Evolutionary conservation across 2,888 invertebrate genomes (phyloP).

Genomic region (Andrena bucephala): DNA sequence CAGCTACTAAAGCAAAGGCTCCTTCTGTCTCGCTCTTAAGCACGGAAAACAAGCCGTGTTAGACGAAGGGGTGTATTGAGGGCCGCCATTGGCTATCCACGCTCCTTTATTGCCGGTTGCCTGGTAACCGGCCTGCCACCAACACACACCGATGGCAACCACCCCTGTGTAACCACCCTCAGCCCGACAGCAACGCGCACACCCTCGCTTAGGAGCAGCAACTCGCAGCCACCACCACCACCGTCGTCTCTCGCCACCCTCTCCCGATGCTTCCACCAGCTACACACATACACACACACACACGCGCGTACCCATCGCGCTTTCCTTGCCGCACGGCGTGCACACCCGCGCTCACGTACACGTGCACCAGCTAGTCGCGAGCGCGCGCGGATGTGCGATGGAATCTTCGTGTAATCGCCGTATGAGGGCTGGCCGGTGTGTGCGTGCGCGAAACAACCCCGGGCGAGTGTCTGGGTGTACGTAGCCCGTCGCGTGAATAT

Average conservation of each 20-base stretch:
- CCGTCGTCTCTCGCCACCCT: conserved; percentile 49
- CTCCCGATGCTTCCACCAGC: conserved; percentile 40
- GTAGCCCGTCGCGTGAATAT: conserved; percentile 63
- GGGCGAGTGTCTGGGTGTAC: conserved; percentile 35
- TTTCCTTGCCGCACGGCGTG: neutral
- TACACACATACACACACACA: conserved; percentile 16
- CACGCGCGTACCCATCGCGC: neutral
- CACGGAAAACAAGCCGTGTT: conserved; percentile 83
- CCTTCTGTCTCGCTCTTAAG: conserved; percentile 81
- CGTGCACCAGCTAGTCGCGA: neutral
- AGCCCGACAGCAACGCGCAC: conserved; percentile 66
- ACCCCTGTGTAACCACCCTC: conserved; percentile 59
- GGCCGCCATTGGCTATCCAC: conserved; percentile 84
- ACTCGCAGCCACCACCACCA: conserved; percentile 61
- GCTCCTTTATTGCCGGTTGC: conserved; percentile 84
- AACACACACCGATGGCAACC: conserved; percentile 74
- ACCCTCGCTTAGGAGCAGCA: conserved; percentile 62
- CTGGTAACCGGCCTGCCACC: conserved; percentile 81
- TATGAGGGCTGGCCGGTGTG: neutral
- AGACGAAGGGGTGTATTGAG: conserved; percentile 83
- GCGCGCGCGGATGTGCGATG: conserved; percentile 46
- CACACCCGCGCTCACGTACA: neutral
- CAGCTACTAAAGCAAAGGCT: conserved; percentile 84
- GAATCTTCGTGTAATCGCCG: conserved; percentile 51
- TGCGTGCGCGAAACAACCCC: conserved; percentile 53